Evolutionary conservation across 2,888 invertebrate genomes (phyloP).

Genomic region (Xanthia icteritia): DNA sequence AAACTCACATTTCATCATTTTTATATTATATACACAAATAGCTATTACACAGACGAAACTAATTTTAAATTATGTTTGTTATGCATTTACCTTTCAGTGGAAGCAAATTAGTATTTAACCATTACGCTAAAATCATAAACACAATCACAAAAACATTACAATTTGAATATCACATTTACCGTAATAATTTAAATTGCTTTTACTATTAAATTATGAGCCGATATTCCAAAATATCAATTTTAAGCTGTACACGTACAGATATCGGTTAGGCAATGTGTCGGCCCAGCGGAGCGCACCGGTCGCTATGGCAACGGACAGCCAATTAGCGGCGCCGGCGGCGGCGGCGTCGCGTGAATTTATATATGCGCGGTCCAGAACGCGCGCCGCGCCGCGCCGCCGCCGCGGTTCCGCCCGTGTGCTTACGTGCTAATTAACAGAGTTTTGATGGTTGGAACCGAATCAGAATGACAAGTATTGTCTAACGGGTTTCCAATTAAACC

Average conservation of each 20-base stretch:
- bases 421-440: conserved; percentile 28
- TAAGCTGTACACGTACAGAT: conserved; percentile 9
- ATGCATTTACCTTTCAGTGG: not conserved
- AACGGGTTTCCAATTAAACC: not conserved
- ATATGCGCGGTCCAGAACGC: conserved; percentile 32
- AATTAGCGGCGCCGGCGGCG: conserved; percentile 70
- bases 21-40: not conserved
- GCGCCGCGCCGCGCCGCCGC: not conserved
- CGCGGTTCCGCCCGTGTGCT: conserved; percentile 15
- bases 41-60: not conserved
- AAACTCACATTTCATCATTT: not conserved
- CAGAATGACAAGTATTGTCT: not conserved
- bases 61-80: conserved; percentile 5
- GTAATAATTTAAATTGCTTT: conserved; percentile 20
- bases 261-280: conserved; percentile 46
- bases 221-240: conserved; percentile 18
- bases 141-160: not conserved
- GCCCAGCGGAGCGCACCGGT: conserved; percentile 60
- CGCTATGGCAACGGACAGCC: conserved; percentile 62
- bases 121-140: conserved; percentile 14
- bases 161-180: too few species aligned
- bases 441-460: conserved; percentile 15
- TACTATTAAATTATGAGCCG: conserved; percentile 1
- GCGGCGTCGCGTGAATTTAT: conserved; percentile 70
- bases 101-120: conserved; percentile 5